Percentiles rank a stretch among this genome's conserved stretches.
Evolutionary conservation across 2,888 invertebrate species (phyloP).

Genomic region (Cabera pusaria): DNA sequence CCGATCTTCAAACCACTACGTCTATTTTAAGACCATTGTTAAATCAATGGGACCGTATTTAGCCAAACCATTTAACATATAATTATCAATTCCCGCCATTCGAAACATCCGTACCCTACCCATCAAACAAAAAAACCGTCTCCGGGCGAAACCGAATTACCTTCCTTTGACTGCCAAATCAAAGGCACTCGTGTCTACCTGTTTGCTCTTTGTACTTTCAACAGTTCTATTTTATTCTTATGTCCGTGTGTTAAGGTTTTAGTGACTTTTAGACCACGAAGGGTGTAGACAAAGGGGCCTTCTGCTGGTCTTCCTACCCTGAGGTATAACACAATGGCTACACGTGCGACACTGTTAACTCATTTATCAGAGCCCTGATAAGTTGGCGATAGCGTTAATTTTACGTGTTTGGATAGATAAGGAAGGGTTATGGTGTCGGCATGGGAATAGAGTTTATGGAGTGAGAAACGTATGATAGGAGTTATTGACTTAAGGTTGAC

Average conservation of each 20-base stretch:
- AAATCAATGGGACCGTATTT: too few species aligned
- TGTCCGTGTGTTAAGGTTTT: slow-evolving; percentile 16
- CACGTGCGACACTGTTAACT: slow-evolving; percentile 34
- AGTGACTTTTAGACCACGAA: slow-evolving; percentile 1
- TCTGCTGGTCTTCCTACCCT: slow-evolving; percentile 30
- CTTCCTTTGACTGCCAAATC: slow-evolving; percentile 33
- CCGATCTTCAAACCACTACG: too few species aligned
- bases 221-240: slow-evolving; percentile 10
- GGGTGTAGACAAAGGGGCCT: slow-evolving; percentile 22
- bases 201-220: slow-evolving; percentile 22
- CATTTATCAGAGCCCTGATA: slow-evolving; percentile 34
- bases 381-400: slow-evolving; percentile 34
- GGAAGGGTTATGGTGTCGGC: slow-evolving; percentile 21
- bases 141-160: slow-evolving; percentile 29
- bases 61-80: too few species aligned
- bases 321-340: slow-evolving; percentile 32
- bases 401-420: slow-evolving; percentile 26
- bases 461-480: slow-evolving; percentile 13
- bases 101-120: slow-evolving; percentile 13
- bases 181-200: slow-evolving; percentile 36
- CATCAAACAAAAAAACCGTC: slow-evolving; percentile 25
- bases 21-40: too few species aligned
- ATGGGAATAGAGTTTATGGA: slow-evolving; percentile 11
- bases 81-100: slow-evolving; percentile 14
- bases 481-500: slow-evolving; percentile 1